Conservation (phyloP, 2,888 invertebrate species). For the Pomacea canaliculata region DNA sequence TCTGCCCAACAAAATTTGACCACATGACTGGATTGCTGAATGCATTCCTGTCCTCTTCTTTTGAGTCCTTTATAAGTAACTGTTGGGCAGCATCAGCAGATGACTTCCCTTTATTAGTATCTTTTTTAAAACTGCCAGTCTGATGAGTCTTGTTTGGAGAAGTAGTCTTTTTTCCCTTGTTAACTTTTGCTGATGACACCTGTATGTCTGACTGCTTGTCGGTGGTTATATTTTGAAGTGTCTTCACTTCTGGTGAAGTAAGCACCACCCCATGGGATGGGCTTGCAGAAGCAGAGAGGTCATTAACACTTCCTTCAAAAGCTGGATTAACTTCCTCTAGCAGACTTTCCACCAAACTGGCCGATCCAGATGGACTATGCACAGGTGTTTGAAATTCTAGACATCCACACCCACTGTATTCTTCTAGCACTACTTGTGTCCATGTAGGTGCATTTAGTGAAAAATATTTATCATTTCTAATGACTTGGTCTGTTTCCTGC, state of each 20-base stretch:
- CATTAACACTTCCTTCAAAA: slow-evolving; percentile 31
- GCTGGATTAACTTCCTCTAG: slow-evolving; percentile 32
- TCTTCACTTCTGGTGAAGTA: background rate
- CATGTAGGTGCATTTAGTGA: slow-evolving; percentile 15
- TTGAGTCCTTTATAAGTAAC: slow-evolving; percentile 15
- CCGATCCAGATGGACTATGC: background rate
- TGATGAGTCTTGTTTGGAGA: slow-evolving; percentile 32
- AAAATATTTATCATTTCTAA: slow-evolving; percentile 4
- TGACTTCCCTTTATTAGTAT: slow-evolving; percentile 19
- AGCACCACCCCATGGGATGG: background rate
- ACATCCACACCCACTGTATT: slow-evolving; percentile 7
- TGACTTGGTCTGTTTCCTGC: slow-evolving; percentile 3
- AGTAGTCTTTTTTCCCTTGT: slow-evolving; percentile 18
- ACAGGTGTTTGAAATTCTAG: slow-evolving; percentile 16
- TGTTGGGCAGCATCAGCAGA: slow-evolving; percentile 25
- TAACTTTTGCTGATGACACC: slow-evolving; percentile 2
- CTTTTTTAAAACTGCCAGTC: slow-evolving; percentile 25
- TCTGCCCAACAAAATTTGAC: slow-evolving; percentile 46
- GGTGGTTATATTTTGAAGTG: background rate
- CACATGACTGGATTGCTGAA: slow-evolving; percentile 54
- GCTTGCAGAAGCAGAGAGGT: slow-evolving; percentile 16
- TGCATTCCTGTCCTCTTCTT: slow-evolving; percentile 40
- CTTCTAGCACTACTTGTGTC: slow-evolving; percentile 27
- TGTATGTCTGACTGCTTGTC: background rate
- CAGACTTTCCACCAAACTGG: slow-evolving; percentile 4